Percentiles rank a stretch among this genome's conserved stretches.
Evolutionary conservation across 2,113 vertebrate species (phyloP).

Genomic region (Actinemys pallida): DNA sequence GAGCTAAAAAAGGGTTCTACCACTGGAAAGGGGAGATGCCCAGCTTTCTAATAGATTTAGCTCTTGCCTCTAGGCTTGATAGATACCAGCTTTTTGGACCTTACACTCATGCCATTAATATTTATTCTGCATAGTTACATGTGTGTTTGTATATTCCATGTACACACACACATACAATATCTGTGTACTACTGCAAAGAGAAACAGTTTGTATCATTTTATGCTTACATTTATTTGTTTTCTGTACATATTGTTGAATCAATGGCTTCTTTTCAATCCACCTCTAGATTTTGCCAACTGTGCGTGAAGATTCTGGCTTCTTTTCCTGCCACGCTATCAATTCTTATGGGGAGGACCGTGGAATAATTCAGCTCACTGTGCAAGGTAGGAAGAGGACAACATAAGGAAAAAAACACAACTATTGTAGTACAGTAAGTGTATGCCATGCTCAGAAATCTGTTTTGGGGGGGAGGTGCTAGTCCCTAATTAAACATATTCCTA

Average conservation of each 20-base stretch:
- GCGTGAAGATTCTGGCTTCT: conserved; percentile 98
- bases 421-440: conserved; percentile 23
- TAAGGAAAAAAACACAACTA: conserved; percentile 25
- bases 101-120: neutral
- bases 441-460: neutral
- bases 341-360: conserved; percentile 98
- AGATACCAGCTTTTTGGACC: neutral
- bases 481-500: neutral
- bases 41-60: neutral
- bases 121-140: neutral
- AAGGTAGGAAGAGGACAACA: conserved; percentile 85
- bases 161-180: neutral
- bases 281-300: conserved; percentile 94
- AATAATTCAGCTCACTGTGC: conserved; percentile 98
- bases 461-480: conserved; percentile 2
- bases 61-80: neutral
- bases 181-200: conserved; percentile 27
- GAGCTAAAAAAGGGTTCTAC: neutral
- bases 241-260: neutral
- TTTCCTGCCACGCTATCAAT: conserved; percentile 99
- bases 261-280: conserved; percentile 61
- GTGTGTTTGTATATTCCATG: neutral
- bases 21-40: neutral
- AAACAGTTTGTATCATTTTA: neutral
- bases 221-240: conserved; percentile 1